Evolutionary conservation across 2,113 vertebrate species (phyloP).

Genomic region (Megalops atlanticus): DNA sequence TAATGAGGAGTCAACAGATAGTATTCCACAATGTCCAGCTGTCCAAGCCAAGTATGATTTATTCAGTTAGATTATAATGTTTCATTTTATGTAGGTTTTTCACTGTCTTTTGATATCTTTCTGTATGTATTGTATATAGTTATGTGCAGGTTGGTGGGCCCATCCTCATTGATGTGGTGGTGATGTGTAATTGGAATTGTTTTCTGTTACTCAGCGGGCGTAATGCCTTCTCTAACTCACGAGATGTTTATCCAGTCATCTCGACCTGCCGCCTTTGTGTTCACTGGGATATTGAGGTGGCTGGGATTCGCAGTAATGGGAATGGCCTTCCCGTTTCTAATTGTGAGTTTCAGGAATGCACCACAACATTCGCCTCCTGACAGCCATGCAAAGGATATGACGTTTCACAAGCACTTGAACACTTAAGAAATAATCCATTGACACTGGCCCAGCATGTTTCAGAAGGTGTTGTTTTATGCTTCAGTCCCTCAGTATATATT

Average conservation of each 20-base stretch:
- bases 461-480: constrained; percentile 7
- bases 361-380: background rate
- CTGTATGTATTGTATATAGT: too few relatives aligned
- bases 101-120: background rate
- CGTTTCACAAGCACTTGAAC: background rate
- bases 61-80: too few relatives aligned
- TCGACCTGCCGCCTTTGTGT: constrained; percentile 59
- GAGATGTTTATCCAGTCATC: constrained; percentile 71
- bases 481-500: constrained; percentile 13
- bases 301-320: constrained; percentile 40
- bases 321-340: constrained; percentile 65
- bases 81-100: too few relatives aligned
- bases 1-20: too few relatives aligned
- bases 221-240: constrained; percentile 36
- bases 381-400: background rate
- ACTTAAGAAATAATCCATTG: background rate
- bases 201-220: constrained; percentile 51
- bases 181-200: background rate
- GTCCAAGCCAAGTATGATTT: too few relatives aligned
- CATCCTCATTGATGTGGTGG: background rate
- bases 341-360: constrained; percentile 55
- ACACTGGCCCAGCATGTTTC: background rate
- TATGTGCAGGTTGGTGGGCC: background rate
- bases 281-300: constrained; percentile 60
- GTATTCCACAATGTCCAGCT: too few relatives aligned